Percentiles rank a stretch among this genome's conserved stretches.
phyloP scores from a whole-genome alignment of 2,888 invertebrate genomes.

The Amphipoea oculea region DNA sequence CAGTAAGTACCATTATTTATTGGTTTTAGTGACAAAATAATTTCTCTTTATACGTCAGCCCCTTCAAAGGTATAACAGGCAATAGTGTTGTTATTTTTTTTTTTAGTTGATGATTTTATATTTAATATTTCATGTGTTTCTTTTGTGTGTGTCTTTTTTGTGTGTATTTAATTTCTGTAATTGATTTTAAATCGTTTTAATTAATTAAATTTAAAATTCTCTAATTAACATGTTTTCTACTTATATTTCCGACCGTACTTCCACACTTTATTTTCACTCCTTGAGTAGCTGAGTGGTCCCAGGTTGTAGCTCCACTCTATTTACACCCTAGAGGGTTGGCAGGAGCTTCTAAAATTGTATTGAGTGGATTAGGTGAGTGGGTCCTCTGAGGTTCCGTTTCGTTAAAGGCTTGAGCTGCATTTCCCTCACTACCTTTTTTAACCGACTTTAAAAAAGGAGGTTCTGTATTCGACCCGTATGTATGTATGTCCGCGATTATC shows the following conservation, averaged over 20 bases:
- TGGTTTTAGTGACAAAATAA: background rate
- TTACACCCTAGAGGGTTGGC: constrained; percentile 5
- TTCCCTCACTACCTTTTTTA: background rate
- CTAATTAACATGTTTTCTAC: too few relatives aligned
- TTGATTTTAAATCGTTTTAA: too few relatives aligned
- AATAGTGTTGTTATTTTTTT: too few relatives aligned
- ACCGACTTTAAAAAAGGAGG: too few relatives aligned
- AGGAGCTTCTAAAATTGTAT: constrained; percentile 12
- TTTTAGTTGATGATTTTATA: too few relatives aligned
- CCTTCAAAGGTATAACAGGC: background rate
- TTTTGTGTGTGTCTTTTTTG: too few relatives aligned
- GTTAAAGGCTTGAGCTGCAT: constrained; percentile 1
- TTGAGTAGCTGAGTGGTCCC: constrained; percentile 38
- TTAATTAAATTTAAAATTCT: background rate
- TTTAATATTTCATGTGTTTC: too few relatives aligned
- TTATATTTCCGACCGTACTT: constrained; percentile 1
- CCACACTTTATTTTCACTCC: constrained; percentile 8
- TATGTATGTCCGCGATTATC: too few relatives aligned
- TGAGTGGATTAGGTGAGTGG: constrained; percentile 6
- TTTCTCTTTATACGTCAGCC: background rate
- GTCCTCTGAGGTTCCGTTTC: background rate
- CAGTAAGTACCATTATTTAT: background rate
- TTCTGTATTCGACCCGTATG: too few relatives aligned
- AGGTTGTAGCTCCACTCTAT: constrained; percentile 9
- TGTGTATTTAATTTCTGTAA: too few relatives aligned